Base-by-base conservation (phyloP, 2,797 vertebrate species). In the Molothrus aeneus region DNA sequence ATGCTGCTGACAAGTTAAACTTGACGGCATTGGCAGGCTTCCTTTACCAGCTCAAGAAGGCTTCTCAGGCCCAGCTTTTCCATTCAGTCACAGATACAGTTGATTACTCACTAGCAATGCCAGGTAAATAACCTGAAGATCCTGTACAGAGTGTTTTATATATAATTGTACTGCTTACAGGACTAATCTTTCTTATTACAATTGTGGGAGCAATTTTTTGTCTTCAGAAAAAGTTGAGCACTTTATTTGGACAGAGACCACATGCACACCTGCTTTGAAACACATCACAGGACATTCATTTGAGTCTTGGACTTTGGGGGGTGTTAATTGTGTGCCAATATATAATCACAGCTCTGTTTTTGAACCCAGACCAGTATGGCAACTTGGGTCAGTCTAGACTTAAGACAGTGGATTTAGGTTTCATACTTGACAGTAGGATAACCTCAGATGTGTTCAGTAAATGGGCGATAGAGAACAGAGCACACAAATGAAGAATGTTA, bases 51-150 rank as follows among this genome's bases (percentile, higher is more conserved):
- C 98, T 99, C 81, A 98, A 99, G 72, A 99, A 98, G 94, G 99
- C 99, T 2, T 99, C 99, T 21, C 99, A 99, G 96, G 98, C 98
- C 29, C 99, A 99, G 94, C 98, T 99, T 61, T 99, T 99, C 72
- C 98, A 99, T 96, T 99, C 99, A 0, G 98, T 98, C 16, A 98
- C 98, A 5, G 99, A 99, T 69, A 99, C 98, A 0, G 98, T 99
- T 31, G 98, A 99, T 94, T 99, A 99, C 87, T 99, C 98, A 0
- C 97, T 99, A 94, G 98, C 98, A 17, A 99, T 99, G 99, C 99
- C 99, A 97, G 99, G 99, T 98, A 97, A 97, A 61, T 78, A 3
- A 6, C 51, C 31, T 65, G 26, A 70, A 83, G 45, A 77, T 71
- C 38, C 34, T 9, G 22, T 73, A 34, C 13, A 45, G 40, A 47